A percentile compares a stretch with the other conserved stretches of the same genome.
phyloP scores from a whole-genome alignment of 2,888 invertebrate genomes.

The Biston stratarius region DNA sequence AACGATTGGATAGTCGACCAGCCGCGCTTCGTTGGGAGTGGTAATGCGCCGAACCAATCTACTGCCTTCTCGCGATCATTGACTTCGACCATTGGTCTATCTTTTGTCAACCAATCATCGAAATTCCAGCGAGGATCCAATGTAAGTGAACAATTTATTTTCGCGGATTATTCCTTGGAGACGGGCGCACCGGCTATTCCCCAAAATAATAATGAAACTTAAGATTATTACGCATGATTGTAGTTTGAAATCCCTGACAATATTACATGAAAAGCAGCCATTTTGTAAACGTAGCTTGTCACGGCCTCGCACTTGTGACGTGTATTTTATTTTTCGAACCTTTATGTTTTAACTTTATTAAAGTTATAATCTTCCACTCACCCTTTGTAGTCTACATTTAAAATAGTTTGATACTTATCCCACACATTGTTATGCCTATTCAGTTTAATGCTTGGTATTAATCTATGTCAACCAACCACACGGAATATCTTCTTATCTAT shows the following conservation, averaged over 20 bases:
- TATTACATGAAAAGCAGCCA: conserved; percentile 80
- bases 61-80: conserved; percentile 91
- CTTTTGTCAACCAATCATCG: conserved; percentile 96
- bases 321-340: conserved; percentile 57
- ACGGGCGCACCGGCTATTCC: conserved; percentile 57
- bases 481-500: not conserved
- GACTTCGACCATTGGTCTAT: conserved; percentile 94
- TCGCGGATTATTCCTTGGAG: conserved; percentile 67
- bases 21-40: conserved; percentile 87
- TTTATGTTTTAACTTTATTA: not conserved
- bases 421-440: not conserved
- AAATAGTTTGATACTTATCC: not conserved
- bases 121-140: conserved; percentile 89
- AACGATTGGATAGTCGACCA: conserved; percentile 75
- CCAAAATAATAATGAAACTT: conserved; percentile 35
- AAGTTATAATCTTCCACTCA: not conserved
- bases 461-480: not conserved
- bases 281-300: conserved; percentile 78
- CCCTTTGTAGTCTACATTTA: not conserved
- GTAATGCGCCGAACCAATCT: conserved; percentile 88
- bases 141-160: conserved; percentile 82
- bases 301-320: conserved; percentile 74
- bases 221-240: conserved; percentile 53
- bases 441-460: not conserved
- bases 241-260: conserved; percentile 53